phyloP scores from a whole-genome alignment of 2,113 vertebrate genomes.

The Siniperca chuatsi region DNA sequence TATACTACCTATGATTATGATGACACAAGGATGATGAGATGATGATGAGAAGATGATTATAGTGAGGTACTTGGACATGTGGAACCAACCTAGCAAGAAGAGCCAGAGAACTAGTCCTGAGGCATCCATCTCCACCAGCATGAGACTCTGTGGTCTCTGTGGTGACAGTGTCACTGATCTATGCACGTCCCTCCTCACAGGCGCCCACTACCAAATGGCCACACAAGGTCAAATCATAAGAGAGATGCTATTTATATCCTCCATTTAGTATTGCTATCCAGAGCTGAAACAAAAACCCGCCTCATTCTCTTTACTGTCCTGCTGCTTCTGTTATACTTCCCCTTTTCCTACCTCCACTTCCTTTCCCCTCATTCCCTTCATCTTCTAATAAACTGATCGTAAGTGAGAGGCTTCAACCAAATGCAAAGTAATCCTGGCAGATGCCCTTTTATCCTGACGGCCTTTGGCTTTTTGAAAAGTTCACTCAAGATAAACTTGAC shows the following conservation, averaged over 20 bases:
- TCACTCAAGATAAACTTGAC: slow-evolving; percentile 25
- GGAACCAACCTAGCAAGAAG: background rate
- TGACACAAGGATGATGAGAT: background rate
- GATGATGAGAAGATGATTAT: background rate
- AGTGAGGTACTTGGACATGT: background rate
- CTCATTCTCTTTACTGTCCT: background rate
- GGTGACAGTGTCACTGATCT: slow-evolving; percentile 38
- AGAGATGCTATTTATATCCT: slow-evolving; percentile 56
- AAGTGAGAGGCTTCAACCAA: slow-evolving; percentile 23
- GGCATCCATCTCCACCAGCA: slow-evolving; percentile 39
- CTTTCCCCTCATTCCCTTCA: background rate
- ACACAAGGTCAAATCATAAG: slow-evolving; percentile 71
- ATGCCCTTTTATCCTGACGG: slow-evolving; percentile 44
- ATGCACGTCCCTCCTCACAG: slow-evolving; percentile 34
- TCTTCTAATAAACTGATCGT: slow-evolving; percentile 37
- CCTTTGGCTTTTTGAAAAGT: slow-evolving; percentile 57
- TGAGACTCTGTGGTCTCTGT: slow-evolving; percentile 12
- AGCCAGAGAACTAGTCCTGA: slow-evolving; percentile 18
- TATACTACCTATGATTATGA: background rate
- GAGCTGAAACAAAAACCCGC: slow-evolving; percentile 18
- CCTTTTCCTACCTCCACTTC: background rate
- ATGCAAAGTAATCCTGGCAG: slow-evolving; percentile 35
- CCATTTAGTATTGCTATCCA: slow-evolving; percentile 47
- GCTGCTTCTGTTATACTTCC: background rate
- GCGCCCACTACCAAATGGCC: slow-evolving; percentile 46